phyloP scores from a whole-genome alignment of 2,113 vertebrate species.

The Lepidiolamprologus cunningtoni region DNA sequence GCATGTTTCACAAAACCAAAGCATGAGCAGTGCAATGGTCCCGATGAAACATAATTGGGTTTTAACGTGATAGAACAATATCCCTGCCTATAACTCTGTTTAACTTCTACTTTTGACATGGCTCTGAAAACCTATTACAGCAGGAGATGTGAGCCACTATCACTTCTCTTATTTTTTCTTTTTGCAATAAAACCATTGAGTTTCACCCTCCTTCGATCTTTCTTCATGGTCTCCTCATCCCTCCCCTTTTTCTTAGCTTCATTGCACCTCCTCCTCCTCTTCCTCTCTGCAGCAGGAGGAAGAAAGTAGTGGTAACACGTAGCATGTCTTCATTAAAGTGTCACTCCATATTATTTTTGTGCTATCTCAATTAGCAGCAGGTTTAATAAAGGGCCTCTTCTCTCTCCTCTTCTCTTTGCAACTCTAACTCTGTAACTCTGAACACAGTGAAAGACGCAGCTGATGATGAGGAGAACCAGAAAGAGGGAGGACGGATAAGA shows the following conservation, averaged over 20 bases:
- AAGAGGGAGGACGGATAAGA: neutral
- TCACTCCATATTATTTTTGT: conserved; percentile 78
- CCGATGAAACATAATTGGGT: conserved; percentile 67
- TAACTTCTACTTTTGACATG: conserved; percentile 68
- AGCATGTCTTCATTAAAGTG: conserved; percentile 80
- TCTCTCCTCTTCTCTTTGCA: conserved; percentile 30
- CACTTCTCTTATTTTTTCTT: conserved; percentile 47
- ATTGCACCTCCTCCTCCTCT: conserved; percentile 34
- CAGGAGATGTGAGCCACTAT: conserved; percentile 55
- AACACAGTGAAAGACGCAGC: conserved; percentile 49
- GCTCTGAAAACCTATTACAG: conserved; percentile 70
- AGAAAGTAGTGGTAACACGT: conserved; percentile 66
- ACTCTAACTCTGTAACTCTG: conserved; percentile 40
- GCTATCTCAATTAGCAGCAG: conserved; percentile 79
- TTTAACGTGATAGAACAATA: conserved; percentile 72
- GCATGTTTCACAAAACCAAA: conserved; percentile 4
- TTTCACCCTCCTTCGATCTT: conserved; percentile 39
- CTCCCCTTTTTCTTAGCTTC: conserved; percentile 45
- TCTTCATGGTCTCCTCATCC: conserved; percentile 25
- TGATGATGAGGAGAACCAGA: conserved; percentile 20
- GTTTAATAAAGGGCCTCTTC: conserved; percentile 74
- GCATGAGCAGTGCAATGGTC: conserved; percentile 35
- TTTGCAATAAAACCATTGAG: conserved; percentile 59
- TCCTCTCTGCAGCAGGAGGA: conserved; percentile 41
- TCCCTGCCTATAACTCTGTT: conserved; percentile 64